These are phyloP conservation scores for Lithobates pipiens DNA, from an alignment of 2,797 vertebrate species.

Conservation along the genomic window DNA sequence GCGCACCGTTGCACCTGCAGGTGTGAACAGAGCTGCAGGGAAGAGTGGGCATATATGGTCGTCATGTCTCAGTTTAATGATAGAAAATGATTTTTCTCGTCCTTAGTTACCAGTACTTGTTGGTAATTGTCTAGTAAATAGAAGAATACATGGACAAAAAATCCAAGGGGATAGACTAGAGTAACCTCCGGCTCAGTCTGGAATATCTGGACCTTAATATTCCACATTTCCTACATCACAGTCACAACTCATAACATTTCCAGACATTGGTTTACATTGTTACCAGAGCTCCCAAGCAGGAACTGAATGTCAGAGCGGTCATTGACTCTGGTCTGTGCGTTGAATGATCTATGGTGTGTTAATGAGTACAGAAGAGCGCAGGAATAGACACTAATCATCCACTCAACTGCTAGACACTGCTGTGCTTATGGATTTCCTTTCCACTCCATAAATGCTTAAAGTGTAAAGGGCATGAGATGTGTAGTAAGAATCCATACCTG, in stretches of 20 bases:
- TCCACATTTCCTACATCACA: background rate
- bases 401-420: background rate
- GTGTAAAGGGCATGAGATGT: background rate
- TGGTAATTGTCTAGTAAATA: conserved; percentile 9
- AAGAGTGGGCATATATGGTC: too few relatives aligned
- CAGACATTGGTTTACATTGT: conserved; percentile 16
- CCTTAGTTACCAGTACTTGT: background rate
- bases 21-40: too few relatives aligned
- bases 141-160: background rate
- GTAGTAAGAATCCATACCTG: conserved; percentile 51
- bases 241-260: conserved; percentile 27
- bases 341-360: conserved; percentile 30
- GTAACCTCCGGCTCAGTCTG: background rate
- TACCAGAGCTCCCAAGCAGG: background rate
- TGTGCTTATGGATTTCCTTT: conserved; percentile 7
- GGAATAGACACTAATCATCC: conserved; percentile 19
- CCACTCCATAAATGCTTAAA: conserved; percentile 47
- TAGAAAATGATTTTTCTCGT: background rate
- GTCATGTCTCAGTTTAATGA: background rate
- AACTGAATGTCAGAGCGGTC: background rate
- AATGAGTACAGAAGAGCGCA: background rate
- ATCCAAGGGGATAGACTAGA: background rate
- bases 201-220: conserved; percentile 1
- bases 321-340: background rate
- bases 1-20: too few relatives aligned